These are phyloP conservation scores for Acronicta alni DNA, from an alignment of 2,888 invertebrate species.

Conservation along the genomic window DNA sequence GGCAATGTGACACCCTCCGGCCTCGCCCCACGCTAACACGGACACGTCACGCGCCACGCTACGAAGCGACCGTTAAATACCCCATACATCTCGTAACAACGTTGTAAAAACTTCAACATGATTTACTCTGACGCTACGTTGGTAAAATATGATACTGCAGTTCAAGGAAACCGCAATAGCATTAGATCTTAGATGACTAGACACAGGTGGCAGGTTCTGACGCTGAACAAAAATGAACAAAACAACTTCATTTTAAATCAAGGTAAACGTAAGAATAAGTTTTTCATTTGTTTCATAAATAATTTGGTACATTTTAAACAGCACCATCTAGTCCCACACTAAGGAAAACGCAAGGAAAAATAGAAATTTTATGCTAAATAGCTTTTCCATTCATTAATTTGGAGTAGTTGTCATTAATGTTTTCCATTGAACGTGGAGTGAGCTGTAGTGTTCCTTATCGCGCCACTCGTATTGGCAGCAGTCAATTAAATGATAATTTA, in stretches of 20 bases:
- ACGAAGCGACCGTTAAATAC: not conserved
- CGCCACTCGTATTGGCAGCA: conserved; percentile 1
- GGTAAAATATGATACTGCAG: not conserved
- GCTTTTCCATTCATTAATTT: conserved; percentile 7
- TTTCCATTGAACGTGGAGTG: conserved; percentile 7
- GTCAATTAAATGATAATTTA: not conserved
- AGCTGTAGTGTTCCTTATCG: conserved; percentile 9
- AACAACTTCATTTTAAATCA: too few relatives aligned
- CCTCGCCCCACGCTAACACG: not conserved
- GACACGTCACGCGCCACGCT: not conserved
- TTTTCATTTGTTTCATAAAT: too few relatives aligned
- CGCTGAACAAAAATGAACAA: too few relatives aligned
- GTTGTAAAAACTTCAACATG: not conserved
- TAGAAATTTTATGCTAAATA: too few relatives aligned
- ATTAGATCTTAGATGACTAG: too few relatives aligned
- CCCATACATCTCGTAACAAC: conserved; percentile 14
- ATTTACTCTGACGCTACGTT: not conserved
- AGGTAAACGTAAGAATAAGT: too few relatives aligned
- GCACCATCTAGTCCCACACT: too few relatives aligned
- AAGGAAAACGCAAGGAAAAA: too few relatives aligned
- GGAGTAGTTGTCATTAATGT: conserved; percentile 9
- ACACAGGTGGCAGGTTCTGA: too few relatives aligned
- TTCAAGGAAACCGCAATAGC: too few relatives aligned
- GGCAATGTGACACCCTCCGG: not conserved
- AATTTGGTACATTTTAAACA: too few relatives aligned